Evolutionary conservation across 2,113 vertebrate genomes (phyloP).

Genomic region (Oryzias melastigma): DNA sequence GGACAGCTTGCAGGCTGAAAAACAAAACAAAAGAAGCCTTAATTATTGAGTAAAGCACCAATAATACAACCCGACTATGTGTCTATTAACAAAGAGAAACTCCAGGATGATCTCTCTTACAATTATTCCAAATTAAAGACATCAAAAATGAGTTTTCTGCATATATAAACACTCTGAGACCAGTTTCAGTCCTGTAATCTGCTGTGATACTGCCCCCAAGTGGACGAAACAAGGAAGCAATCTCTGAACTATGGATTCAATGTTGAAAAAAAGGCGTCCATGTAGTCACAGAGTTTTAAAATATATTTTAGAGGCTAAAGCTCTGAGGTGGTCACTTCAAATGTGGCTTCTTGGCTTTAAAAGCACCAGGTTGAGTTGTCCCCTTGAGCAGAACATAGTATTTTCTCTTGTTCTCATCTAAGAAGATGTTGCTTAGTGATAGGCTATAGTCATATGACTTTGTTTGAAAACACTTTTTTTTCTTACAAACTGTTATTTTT

Average conservation of each 20-base stretch:
- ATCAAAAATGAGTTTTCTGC: not conserved
- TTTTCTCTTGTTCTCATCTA: no score
- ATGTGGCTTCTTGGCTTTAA: no score
- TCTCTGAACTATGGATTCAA: not conserved
- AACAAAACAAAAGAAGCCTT: not conserved
- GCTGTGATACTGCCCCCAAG: conserved; percentile 58
- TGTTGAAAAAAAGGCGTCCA: no score
- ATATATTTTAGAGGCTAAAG: no score
- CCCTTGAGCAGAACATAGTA: no score
- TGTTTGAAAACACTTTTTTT: no score
- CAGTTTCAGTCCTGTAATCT: conserved; percentile 1
- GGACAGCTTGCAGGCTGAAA: conserved; percentile 82
- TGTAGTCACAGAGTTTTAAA: no score
- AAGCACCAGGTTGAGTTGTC: no score
- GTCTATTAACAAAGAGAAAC: not conserved
- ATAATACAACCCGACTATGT: not conserved
- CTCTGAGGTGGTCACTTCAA: no score
- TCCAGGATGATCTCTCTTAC: not conserved
- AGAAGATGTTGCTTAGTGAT: no score
- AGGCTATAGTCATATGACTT: no score
- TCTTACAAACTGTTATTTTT: no score
- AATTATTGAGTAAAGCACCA: not conserved
- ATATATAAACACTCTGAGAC: conserved; percentile 5
- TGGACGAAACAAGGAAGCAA: conserved; percentile 38
- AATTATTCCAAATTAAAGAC: not conserved